These are phyloP conservation scores for Phaetusa simplex DNA, from an alignment of 2,113 vertebrate genomes.

Conservation along the genomic window DNA sequence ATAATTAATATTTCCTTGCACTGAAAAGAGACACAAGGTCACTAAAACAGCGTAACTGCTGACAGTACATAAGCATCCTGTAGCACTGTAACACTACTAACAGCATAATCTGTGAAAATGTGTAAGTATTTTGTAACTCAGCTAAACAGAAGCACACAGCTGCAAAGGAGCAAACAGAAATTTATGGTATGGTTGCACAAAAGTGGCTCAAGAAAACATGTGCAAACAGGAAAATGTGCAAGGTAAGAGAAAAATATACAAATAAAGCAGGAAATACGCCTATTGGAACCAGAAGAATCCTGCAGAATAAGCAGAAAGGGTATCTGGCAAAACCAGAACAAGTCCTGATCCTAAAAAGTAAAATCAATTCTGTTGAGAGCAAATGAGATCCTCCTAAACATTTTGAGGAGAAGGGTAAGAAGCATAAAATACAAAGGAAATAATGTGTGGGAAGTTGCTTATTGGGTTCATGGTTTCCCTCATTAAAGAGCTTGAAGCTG, in stretches of 20 bases:
- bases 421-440: neutral
- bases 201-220: neutral
- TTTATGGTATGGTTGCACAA: neutral
- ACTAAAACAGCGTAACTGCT: neutral
- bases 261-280: neutral
- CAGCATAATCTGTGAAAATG: neutral
- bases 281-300: neutral
- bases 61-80: neutral
- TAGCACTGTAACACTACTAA: neutral
- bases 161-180: neutral
- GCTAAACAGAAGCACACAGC: neutral
- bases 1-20: neutral
- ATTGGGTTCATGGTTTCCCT: neutral
- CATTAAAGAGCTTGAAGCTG: neutral
- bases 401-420: neutral
- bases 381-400: neutral
- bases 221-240: neutral
- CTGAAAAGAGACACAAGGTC: neutral
- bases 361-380: neutral
- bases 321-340: neutral
- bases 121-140: neutral
- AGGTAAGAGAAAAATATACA: neutral
- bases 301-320: neutral
- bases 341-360: neutral
- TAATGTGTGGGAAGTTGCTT: fast-evolving